phyloP scores from a whole-genome alignment of 2,113 vertebrate genomes.

The Circaetus cinerascens region DNA sequence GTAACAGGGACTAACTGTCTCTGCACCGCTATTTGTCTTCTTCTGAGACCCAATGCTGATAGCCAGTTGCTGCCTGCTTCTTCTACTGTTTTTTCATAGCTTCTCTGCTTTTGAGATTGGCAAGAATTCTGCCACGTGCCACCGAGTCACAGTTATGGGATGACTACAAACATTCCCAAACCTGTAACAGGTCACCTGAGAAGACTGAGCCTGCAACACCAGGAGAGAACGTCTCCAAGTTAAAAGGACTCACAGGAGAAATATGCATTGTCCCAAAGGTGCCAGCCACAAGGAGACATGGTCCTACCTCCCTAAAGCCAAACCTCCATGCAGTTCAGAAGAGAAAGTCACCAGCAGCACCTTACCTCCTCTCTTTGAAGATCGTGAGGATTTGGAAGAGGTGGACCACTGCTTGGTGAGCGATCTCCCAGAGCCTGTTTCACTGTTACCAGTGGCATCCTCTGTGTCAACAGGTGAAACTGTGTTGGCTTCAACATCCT shows the following conservation, averaged over 20 bases:
- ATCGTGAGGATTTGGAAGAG: slow-evolving; percentile 92
- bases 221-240: neutral
- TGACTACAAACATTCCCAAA: neutral
- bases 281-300: neutral
- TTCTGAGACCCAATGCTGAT: neutral
- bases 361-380: slow-evolving; percentile 96
- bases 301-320: neutral
- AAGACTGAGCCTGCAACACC: neutral
- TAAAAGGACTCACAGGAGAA: neutral
- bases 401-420: slow-evolving; percentile 99
- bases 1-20: neutral
- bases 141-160: neutral
- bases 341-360: neutral
- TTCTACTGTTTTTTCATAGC: neutral
- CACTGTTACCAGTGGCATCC: slow-evolving; percentile 67
- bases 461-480: slow-evolving; percentile 71
- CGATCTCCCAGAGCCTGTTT: slow-evolving; percentile 79
- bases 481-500: slow-evolving; percentile 52
- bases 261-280: neutral
- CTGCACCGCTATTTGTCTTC: neutral
- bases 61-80: neutral
- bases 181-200: neutral
- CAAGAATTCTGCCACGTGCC: neutral
- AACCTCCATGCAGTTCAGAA: neutral
- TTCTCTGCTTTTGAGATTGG: neutral